Conservation (phyloP, 2,113 vertebrate species). For the Stigmatopora nigra region DNA sequence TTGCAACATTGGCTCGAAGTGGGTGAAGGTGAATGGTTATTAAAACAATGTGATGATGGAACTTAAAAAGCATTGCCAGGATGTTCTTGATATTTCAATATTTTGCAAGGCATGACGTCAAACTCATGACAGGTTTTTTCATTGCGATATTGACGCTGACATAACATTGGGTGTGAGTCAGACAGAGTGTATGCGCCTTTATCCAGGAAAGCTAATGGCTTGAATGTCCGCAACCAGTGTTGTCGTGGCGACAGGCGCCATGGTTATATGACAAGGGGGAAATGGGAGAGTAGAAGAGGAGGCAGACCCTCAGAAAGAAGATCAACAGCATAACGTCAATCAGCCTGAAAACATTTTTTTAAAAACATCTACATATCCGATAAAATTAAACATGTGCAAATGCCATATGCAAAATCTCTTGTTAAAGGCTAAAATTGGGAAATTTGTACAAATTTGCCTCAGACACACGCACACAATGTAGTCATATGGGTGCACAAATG, state of each 20-base stretch:
- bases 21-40: not conserved
- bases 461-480: conserved; percentile 20
- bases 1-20: too few species aligned
- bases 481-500: conserved; percentile 33
- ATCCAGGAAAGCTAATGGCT: conserved; percentile 67
- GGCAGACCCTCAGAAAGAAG: conserved; percentile 11
- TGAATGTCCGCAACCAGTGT: conserved; percentile 64
- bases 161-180: conserved; percentile 7
- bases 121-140: not conserved
- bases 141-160: conserved; percentile 18
- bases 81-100: not conserved
- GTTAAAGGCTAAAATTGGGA: not conserved
- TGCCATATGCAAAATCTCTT: not conserved
- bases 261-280: conserved; percentile 59
- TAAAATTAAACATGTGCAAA: not conserved
- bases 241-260: conserved; percentile 67
- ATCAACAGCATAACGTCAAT: not conserved
- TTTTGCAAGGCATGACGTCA: not conserved
- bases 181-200: conserved; percentile 22
- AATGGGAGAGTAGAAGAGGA: conserved; percentile 44
- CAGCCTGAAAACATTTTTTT: not conserved
- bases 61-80: not conserved
- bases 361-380: not conserved
- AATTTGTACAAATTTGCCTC: conserved; percentile 41
- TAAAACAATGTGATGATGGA: not conserved